Conservation (phyloP, 2,797 vertebrate species). For the Catostomus latipinnis region DNA sequence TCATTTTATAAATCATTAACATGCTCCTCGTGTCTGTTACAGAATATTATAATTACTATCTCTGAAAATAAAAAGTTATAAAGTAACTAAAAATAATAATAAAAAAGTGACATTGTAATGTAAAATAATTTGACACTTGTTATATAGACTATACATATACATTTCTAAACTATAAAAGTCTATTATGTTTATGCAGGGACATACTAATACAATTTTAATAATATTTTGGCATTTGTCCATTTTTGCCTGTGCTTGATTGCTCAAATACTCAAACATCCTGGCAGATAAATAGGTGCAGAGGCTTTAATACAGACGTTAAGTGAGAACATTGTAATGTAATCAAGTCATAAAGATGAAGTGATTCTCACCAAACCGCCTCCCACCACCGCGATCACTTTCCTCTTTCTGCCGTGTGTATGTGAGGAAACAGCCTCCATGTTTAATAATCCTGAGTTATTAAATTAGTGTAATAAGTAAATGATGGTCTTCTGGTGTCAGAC, state of each 20-base stretch:
- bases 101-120: too few relatives aligned
- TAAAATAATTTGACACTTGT: too few relatives aligned
- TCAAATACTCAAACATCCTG: background rate
- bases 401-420: constrained; percentile 39
- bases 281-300: background rate
- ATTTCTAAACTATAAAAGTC: too few relatives aligned
- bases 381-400: constrained; percentile 75
- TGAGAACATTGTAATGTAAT: background rate
- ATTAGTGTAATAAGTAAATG: background rate
- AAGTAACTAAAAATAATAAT: background rate
- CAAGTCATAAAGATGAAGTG: constrained; percentile 50
- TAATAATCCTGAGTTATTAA: background rate
- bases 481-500: background rate
- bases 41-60: background rate
- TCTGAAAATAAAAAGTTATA: background rate
- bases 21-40: background rate
- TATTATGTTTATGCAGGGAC: too few relatives aligned
- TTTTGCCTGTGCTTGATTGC: too few relatives aligned
- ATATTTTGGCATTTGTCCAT: too few relatives aligned
- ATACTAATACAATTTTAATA: too few relatives aligned
- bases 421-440: constrained; percentile 10
- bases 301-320: background rate
- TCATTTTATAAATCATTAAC: constrained; percentile 22
- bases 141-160: too few relatives aligned
- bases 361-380: constrained; percentile 82